Conservation (phyloP, 2,797 vertebrate genomes). For the Varecia variegata region DNA sequence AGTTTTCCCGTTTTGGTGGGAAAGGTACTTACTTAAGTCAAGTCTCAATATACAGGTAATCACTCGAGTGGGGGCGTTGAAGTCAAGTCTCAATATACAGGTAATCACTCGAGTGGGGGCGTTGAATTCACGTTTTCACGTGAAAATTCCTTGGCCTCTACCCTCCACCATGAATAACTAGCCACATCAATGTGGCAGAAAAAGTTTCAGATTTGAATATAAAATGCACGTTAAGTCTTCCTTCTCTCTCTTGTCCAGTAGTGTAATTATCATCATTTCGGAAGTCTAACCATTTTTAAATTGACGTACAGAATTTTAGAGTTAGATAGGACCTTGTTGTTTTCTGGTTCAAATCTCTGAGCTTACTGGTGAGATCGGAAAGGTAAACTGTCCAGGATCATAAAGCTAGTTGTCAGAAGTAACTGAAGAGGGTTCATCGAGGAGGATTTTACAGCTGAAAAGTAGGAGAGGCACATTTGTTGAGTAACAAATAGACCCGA, state of each 20-base stretch:
- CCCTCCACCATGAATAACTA: not conserved
- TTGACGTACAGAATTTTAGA: constrained; percentile 12
- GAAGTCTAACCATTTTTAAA: constrained; percentile 10
- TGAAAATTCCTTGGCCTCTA: not conserved
- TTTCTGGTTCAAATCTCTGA: not conserved
- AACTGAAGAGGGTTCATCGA: not conserved
- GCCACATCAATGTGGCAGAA: not conserved
- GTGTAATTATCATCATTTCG: not conserved
- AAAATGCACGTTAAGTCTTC: not conserved
- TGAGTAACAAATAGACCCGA: not conserved
- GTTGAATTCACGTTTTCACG: not conserved
- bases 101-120: not conserved
- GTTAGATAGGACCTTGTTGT: not conserved
- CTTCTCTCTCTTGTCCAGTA: not conserved
- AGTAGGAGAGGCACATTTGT: not conserved
- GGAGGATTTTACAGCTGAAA: not conserved
- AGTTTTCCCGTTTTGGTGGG: not conserved
- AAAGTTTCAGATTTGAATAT: constrained; percentile 2
- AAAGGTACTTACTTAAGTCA: not conserved
- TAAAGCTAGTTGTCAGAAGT: not conserved
- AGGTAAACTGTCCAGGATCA: not conserved
- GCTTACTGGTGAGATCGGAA: not conserved
- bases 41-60: not conserved
- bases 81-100: not conserved
- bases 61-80: not conserved